Base-by-base conservation (phyloP, 2,113 vertebrate species). In the Lycaon pictus region DNA sequence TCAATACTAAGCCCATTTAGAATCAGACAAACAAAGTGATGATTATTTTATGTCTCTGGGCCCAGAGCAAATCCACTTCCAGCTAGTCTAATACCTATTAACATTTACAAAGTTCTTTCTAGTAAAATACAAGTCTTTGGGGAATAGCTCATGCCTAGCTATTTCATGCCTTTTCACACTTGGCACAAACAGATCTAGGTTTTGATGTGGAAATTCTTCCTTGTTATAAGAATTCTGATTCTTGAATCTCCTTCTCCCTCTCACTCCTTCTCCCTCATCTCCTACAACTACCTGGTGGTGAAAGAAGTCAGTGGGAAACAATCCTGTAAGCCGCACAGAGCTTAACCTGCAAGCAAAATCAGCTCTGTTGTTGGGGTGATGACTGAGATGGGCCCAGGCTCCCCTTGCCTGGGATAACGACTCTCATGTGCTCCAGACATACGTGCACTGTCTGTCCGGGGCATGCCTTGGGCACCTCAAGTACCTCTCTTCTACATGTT, bases 61-160 rank as follows among this genome's bases (percentile, higher is more conserved):
- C 96, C 96, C 94, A 96, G 88, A 96, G 93, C 9, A 95, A 94
- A 93, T 94, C 71, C 27, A 25, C 53, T 98, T 97, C 97, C 96
- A 97, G 88, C 90, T 90, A 94, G 84, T 77, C 94, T 97, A 94
- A 91, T 96, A 97, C 95, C 96, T 96, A 97, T 96, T 97, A 97
- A 95, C 94, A 96, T 96, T 97, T 95, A 90, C 93, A 82, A 90
- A 97, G 95, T 87, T 96, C 96, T 97, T 95, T 98, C 95, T 97
- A 96, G 97, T 97, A 96, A 98, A 93, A 97, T 94, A 88, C 94
- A 87, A 71, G 53, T 96, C 97, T 94, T 60, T 85, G 48, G 95
- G 88, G 98, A 95, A 91, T 82, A 85, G 35, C 53, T 80, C 69
- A 51, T 95, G 94, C 87, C 84, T 79, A 89, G 90, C 92, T 96